Evolutionary conservation across 2,797 vertebrate genomes (phyloP).

Genomic region (Hemitrygon akajei): DNA sequence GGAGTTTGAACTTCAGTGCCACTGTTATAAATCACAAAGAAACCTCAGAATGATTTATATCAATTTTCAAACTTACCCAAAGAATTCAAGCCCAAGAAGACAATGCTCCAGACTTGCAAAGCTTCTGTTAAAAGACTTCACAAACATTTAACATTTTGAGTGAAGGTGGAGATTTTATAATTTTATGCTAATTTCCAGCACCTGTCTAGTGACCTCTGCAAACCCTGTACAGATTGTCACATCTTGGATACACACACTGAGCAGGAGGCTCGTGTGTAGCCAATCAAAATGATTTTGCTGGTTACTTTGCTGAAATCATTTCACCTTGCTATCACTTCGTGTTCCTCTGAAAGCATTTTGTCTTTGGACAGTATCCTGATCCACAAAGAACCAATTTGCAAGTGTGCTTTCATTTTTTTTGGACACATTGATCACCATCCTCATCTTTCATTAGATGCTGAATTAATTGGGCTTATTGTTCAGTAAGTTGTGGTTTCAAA

Average conservation of each 20-base stretch:
- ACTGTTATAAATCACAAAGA: not conserved
- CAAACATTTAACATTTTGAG: not conserved
- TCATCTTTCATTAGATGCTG: not conserved
- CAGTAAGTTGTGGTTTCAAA: not conserved
- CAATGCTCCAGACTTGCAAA: not conserved
- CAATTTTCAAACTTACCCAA: not conserved
- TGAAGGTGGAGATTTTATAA: not conserved
- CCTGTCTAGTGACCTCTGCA: not conserved
- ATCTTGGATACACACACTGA: not conserved
- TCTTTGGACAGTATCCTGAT: not conserved
- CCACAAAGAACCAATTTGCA: not conserved
- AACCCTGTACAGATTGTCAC: not conserved
- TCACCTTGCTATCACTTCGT: not conserved
- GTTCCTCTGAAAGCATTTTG: not conserved
- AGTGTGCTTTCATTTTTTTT: not conserved
- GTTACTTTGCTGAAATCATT: not conserved
- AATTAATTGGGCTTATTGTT: not conserved
- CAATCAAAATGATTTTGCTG: not conserved
- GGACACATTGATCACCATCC: not conserved
- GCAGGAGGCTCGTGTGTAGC: not conserved
- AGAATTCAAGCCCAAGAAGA: not conserved
- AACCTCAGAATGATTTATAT: not conserved
- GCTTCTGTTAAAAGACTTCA: not conserved
- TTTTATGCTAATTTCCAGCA: not conserved
- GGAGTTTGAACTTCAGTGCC: not conserved